A percentile compares a stretch with the other conserved stretches of the same genome.
Evolutionary conservation across 37 sponge, comb jelly and placozoan species (phyloP).

Genomic region (Trichoplax adhaerens): DNA sequence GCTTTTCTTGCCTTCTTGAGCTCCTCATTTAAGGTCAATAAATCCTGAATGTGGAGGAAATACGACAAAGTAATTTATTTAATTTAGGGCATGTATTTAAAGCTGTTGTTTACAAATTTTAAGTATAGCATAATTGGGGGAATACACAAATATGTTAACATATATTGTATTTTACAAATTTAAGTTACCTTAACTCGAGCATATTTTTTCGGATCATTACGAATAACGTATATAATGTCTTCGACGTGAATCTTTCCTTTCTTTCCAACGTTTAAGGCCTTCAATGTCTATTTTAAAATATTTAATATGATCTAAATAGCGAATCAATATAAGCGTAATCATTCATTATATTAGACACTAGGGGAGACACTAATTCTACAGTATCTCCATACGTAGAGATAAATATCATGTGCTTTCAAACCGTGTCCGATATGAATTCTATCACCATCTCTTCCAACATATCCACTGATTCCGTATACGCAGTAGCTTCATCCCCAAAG

Average conservation of each 20-base stretch:
- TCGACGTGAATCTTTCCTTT: constrained; percentile 75
- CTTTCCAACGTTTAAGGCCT: constrained; percentile 81
- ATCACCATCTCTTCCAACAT: constrained; percentile 81
- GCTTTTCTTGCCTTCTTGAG: constrained; percentile 61
- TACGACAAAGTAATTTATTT: no score
- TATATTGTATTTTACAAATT: no score
- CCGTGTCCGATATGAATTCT: constrained; percentile 58
- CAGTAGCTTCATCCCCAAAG: constrained; percentile 86
- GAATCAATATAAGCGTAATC: not conserved
- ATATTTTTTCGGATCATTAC: constrained; percentile 87
- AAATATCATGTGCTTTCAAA: not conserved
- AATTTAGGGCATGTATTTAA: no score
- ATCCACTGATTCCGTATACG: constrained; percentile 80
- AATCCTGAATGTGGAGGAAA: constrained; percentile 11
- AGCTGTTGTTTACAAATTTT: no score
- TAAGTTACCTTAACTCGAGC: constrained; percentile 36
- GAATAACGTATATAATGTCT: constrained; percentile 72
- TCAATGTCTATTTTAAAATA: constrained; percentile 6
- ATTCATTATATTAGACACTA: not conserved
- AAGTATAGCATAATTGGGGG: no score
- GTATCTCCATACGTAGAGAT: not conserved
- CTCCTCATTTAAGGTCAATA: constrained; percentile 91
- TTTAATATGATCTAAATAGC: no score
- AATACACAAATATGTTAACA: no score
- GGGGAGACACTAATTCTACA: constrained; percentile 19